Conservation (phyloP, 2,113 vertebrate genomes). For the Tauraco erythrolophus region DNA sequence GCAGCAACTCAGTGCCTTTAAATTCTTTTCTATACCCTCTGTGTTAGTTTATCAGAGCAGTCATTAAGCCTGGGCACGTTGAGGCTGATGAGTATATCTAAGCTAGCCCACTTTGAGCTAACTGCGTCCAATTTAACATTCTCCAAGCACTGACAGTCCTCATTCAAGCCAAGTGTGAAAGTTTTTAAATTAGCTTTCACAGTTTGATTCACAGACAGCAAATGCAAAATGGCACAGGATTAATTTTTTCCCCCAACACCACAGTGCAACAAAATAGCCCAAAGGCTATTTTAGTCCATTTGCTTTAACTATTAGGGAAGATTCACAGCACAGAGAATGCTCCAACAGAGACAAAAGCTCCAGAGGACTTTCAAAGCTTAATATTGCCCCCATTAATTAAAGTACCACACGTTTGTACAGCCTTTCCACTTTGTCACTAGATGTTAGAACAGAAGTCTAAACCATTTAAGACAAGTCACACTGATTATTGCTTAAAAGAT, state of each 20-base stretch:
- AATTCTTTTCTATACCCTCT: conserved; percentile 35
- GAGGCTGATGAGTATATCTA: conserved; percentile 68
- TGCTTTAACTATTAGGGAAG: conserved; percentile 70
- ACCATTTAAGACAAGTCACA: not conserved
- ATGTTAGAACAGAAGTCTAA: conserved; percentile 7
- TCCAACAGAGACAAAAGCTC: conserved; percentile 58
- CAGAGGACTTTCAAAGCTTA: conserved; percentile 53
- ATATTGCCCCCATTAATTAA: conserved; percentile 61
- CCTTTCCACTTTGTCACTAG: conserved; percentile 38
- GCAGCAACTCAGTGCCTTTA: not conserved
- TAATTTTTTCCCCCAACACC: conserved; percentile 66
- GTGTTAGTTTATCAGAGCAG: conserved; percentile 51
- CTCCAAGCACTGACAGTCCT: conserved; percentile 74
- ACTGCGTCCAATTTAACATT: conserved; percentile 76
- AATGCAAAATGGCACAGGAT: conserved; percentile 78
- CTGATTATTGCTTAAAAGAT: not conserved
- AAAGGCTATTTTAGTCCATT: conserved; percentile 78
- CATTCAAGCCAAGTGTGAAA: conserved; percentile 83
- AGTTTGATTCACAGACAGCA: conserved; percentile 82
- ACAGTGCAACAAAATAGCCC: conserved; percentile 69
- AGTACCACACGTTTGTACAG: conserved; percentile 14
- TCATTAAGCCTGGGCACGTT: conserved; percentile 26
- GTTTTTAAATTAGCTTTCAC: conserved; percentile 83
- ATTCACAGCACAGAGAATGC: conserved; percentile 46
- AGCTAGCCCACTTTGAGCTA: conserved; percentile 64